phyloP scores from a whole-genome alignment of 2,888 invertebrate genomes.

The Frankliniella intonsa region DNA sequence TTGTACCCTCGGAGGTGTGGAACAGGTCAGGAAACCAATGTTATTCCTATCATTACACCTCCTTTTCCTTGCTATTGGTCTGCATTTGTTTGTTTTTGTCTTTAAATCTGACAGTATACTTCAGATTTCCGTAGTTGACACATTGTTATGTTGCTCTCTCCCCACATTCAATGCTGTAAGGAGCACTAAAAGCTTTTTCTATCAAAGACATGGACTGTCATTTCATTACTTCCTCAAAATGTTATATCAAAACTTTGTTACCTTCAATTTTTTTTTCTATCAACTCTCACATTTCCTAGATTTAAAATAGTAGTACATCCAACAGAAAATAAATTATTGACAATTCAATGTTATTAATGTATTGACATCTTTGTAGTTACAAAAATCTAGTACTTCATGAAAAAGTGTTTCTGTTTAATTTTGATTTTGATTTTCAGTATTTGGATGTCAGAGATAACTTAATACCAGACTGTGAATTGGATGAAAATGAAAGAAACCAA shows the following conservation, averaged over 20 bases:
- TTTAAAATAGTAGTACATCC: neutral
- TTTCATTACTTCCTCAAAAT: no score
- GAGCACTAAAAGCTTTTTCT: neutral
- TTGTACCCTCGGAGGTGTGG: neutral
- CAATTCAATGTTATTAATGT: neutral
- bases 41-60: neutral
- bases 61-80: neutral
- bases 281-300: neutral
- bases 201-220: neutral
- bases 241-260: no score
- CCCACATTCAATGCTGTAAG: neutral
- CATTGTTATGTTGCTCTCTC: neutral
- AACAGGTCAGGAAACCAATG: neutral
- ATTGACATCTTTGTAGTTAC: neutral
- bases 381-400: neutral
- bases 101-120: neutral
- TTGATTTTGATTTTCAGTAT: no score
- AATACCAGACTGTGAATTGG: neutral
- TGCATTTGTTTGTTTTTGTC: constrained; percentile 10
- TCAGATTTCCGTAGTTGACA: no score
- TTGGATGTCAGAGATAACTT: neutral
- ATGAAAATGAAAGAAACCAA: neutral
- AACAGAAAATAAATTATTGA: neutral
- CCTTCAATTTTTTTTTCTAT: neutral
- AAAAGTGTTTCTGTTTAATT: no score